These are phyloP conservation scores for Heliconius aoede DNA, from an alignment of 2,888 invertebrate species.

Conservation along the genomic window DNA sequence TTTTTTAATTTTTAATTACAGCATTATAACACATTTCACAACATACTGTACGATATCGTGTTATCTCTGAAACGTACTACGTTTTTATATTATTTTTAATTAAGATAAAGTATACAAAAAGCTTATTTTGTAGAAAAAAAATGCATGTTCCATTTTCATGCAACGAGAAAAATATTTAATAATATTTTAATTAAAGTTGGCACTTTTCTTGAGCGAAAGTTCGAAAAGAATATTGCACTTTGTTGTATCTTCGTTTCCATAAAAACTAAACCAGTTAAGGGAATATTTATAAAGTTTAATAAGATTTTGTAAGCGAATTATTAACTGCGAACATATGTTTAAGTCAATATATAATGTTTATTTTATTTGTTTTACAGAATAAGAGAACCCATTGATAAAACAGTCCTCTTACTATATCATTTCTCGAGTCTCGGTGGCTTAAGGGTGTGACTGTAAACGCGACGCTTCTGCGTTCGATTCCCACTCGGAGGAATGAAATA, in stretches of 20 bases:
- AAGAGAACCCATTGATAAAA: no score
- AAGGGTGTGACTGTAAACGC: no score
- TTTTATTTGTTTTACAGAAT: not conserved
- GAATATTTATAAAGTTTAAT: constrained; percentile 26
- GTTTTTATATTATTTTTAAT: not conserved
- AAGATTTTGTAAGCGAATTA: constrained; percentile 21
- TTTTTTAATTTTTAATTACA: no score
- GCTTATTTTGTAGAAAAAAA: constrained; percentile 21
- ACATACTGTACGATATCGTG: no score
- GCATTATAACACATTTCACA: no score
- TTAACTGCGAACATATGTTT: not conserved
- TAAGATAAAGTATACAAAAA: not conserved
- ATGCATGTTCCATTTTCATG: constrained; percentile 31
- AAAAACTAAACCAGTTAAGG: constrained; percentile 32
- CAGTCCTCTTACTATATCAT: no score
- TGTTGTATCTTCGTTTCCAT: constrained; percentile 40
- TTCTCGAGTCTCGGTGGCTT: no score
- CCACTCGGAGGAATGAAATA: no score
- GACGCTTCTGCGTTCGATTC: no score
- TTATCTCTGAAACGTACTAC: no score
- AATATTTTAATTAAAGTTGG: constrained; percentile 49
- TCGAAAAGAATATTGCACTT: constrained; percentile 46
- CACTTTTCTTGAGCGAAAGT: constrained; percentile 46
- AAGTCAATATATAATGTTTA: not conserved
- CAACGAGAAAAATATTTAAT: constrained; percentile 44